A percentile compares a stretch with the other conserved stretches of the same genome.
These are phyloP conservation scores for Ctenochaetus hawaiiensis DNA, from an alignment of 2,797 vertebrate genomes.

Conservation along the genomic window DNA sequence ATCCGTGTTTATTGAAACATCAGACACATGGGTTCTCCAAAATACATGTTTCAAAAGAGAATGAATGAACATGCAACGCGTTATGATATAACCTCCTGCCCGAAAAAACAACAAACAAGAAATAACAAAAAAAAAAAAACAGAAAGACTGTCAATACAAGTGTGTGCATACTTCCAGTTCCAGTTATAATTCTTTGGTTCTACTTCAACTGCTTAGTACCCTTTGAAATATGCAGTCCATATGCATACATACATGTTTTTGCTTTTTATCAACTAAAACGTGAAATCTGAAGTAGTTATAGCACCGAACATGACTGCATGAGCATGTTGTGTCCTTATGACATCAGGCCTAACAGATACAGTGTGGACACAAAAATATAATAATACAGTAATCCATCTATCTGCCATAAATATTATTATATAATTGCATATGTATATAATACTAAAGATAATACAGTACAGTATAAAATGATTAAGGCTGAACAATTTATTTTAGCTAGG, in stretches of 20 bases:
- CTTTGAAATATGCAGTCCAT: slow-evolving; percentile 23
- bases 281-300: slow-evolving; percentile 43
- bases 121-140: slow-evolving; percentile 4
- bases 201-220: slow-evolving; percentile 18
- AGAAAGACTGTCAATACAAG: slow-evolving; percentile 12
- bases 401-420: slow-evolving; percentile 35
- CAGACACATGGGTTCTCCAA: slow-evolving; percentile 24
- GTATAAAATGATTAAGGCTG: slow-evolving; percentile 56
- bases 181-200: slow-evolving; percentile 52
- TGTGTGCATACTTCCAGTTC: slow-evolving; percentile 27
- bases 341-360: neutral
- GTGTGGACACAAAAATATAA: slow-evolving; percentile 20
- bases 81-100: no score
- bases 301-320: slow-evolving; percentile 47
- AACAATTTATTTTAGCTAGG: slow-evolving; percentile 29
- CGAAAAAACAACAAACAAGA: no score
- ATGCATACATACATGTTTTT: slow-evolving; percentile 12
- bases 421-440: slow-evolving; percentile 18
- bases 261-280: slow-evolving; percentile 33
- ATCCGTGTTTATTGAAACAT: slow-evolving; percentile 47
- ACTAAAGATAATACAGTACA: slow-evolving; percentile 43
- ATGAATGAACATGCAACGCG: neutral
- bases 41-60: slow-evolving; percentile 5
- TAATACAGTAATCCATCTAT: slow-evolving; percentile 22
- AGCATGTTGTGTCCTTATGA: slow-evolving; percentile 18